A percentile compares a stretch with the other conserved stretches of the same genome.
These are phyloP conservation scores for Cyclina sinensis DNA, from an alignment of 1,140 invertebrate genomes.

Conservation along the genomic window DNA sequence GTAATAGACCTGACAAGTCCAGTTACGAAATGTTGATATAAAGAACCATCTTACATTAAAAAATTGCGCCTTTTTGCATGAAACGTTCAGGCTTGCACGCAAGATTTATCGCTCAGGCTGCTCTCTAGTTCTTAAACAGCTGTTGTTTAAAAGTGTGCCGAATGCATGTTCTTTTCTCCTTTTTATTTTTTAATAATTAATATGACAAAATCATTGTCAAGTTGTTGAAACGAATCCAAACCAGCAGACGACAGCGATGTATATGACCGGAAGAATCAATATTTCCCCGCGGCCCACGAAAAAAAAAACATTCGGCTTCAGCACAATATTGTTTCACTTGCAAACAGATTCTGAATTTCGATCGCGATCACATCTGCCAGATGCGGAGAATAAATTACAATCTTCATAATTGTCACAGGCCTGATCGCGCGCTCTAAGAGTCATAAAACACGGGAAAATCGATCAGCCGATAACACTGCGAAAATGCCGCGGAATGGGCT, in stretches of 20 bases:
- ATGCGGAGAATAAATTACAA: conserved; percentile 49
- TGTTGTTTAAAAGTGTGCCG: neutral
- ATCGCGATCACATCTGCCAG: conserved; percentile 47
- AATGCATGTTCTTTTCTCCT: neutral
- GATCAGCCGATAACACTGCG: conserved; percentile 38
- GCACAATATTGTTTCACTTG: conserved; percentile 40
- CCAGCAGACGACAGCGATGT: neutral
- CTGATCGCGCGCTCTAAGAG: conserved; percentile 29
- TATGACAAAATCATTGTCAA: neutral
- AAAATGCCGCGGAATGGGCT: conserved; percentile 28
- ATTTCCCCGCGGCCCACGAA: conserved; percentile 23
- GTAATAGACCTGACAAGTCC: no score
- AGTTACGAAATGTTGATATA: no score
- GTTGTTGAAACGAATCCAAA: neutral
- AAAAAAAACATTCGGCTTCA: neutral
- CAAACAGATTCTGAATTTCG: conserved; percentile 55
- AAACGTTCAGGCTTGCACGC: neutral
- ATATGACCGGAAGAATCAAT: conserved; percentile 18
- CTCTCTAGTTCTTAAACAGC: neutral
- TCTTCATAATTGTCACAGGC: conserved; percentile 56
- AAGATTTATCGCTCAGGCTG: neutral
- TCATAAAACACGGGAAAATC: conserved; percentile 56
- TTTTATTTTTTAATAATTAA: neutral
- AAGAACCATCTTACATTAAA: no score
- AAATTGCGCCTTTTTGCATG: no score